These are phyloP conservation scores for Thyatira batis DNA, from an alignment of 2,888 invertebrate species.

Conservation along the genomic window DNA sequence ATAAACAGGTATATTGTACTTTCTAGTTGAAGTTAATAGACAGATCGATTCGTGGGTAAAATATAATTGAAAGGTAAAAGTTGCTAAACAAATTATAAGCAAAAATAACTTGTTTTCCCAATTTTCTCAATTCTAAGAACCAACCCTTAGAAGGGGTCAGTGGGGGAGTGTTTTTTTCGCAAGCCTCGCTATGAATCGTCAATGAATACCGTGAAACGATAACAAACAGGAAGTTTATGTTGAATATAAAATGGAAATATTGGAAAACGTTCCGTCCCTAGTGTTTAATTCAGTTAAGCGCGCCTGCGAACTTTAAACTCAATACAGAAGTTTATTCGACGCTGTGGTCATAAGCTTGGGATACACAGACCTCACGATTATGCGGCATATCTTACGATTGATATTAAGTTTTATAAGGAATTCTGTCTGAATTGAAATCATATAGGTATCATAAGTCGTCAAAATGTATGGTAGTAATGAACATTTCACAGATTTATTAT, in stretches of 20 bases:
- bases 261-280: slow-evolving; percentile 26
- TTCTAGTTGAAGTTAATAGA: no score
- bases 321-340: slow-evolving; percentile 47
- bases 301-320: slow-evolving; percentile 47
- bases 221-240: not conserved
- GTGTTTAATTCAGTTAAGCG: slow-evolving; percentile 51
- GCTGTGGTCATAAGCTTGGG: slow-evolving; percentile 34
- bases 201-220: not conserved
- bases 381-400: not conserved
- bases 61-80: not conserved
- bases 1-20: no score
- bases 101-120: not conserved
- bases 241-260: slow-evolving; percentile 19
- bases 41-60: not conserved
- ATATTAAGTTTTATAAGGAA: no score
- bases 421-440: not conserved
- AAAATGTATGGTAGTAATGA: no score
- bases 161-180: slow-evolving; percentile 2
- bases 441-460: not conserved
- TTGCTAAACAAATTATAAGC: not conserved
- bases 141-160: not conserved
- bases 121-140: not conserved
- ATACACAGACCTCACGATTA: slow-evolving; percentile 19
- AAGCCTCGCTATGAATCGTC: not conserved
- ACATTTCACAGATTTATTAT: no score